Base-by-base conservation (phyloP, 2,888 invertebrate genomes). In the Eristalis arbustorum region DNA sequence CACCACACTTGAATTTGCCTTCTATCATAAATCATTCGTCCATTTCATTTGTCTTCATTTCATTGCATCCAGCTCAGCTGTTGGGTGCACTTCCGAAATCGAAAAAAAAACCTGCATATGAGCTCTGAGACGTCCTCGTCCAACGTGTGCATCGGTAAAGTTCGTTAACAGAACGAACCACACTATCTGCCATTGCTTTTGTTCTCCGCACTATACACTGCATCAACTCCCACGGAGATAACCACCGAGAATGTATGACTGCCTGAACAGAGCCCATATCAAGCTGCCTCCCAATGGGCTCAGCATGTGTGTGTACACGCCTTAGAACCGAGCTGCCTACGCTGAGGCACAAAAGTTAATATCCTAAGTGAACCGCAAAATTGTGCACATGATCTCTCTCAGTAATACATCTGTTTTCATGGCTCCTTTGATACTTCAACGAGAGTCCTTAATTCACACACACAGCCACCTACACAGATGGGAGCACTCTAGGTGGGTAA, bases 311-410 rank as follows among this genome's bases (percentile, higher is more conserved):
- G 42, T 1, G 49, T 42, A n/a, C 8, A n/a, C n/a, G n/a, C 49
- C 49, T 49, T 18, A 18, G 49, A 8, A 49, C 18, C 18, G 8
- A 49, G 49, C 49, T 18, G 18, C 49, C 18, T 18, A 18, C 18
- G 18, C 8, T 49, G 49, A 49, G 18, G 49, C 6, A 18, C 49
- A 61, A 71, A 78, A 37, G 63, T 78, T 78, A 63, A 73, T 67
- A 61, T 67, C 66, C 5, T 61, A 72, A 79, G 66, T 67, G 67
- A 72, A 79, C 66, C 61, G 28, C 72, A 67, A 79, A 73, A 80
- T 42, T 72, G 73, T 49, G 23, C 73, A 73, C 68, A 77, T 67
- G 72, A 80, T 56, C 11, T 57, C 40, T 40, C 1, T 25, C 8
- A 25, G 18, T 37, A 63, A 69, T 63, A 77, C 62, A 69, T 25